These are phyloP conservation scores for Desmodus rotundus DNA, from an alignment of 2,113 vertebrate genomes.

Conservation along the genomic window DNA sequence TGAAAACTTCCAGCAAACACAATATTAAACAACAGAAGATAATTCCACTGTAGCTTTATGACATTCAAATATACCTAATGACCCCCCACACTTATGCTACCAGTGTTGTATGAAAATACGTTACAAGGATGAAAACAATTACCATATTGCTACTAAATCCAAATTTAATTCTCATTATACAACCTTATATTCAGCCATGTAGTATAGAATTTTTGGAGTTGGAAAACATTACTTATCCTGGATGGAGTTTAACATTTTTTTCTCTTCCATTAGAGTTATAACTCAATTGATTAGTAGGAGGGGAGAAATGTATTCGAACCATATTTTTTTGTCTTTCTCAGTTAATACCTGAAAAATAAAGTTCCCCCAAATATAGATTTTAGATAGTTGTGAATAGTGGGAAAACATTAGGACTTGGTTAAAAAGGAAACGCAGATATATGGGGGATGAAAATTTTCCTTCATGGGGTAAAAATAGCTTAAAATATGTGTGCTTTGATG, in stretches of 20 bases:
- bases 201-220: not conserved
- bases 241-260: not conserved
- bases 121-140: not conserved
- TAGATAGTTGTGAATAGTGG: not conserved
- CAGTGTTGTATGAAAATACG: not conserved
- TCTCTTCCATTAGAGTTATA: not conserved
- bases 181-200: not conserved
- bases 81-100: rapidly evolving
- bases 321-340: not conserved
- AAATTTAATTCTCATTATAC: not conserved
- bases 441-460: not conserved
- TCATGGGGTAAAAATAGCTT: not conserved
- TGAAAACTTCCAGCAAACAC: not conserved
- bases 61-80: not conserved
- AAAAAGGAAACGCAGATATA: not conserved
- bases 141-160: not conserved
- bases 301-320: not conserved
- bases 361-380: not conserved
- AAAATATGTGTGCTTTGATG: not conserved
- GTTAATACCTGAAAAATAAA: not conserved
- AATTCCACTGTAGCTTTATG: not conserved
- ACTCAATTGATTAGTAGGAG: not conserved
- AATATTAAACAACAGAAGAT: not conserved
- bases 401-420: not conserved
- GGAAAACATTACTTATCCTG: not conserved